Conservation (phyloP, 2,113 vertebrate species). For the Conger conger region DNA sequence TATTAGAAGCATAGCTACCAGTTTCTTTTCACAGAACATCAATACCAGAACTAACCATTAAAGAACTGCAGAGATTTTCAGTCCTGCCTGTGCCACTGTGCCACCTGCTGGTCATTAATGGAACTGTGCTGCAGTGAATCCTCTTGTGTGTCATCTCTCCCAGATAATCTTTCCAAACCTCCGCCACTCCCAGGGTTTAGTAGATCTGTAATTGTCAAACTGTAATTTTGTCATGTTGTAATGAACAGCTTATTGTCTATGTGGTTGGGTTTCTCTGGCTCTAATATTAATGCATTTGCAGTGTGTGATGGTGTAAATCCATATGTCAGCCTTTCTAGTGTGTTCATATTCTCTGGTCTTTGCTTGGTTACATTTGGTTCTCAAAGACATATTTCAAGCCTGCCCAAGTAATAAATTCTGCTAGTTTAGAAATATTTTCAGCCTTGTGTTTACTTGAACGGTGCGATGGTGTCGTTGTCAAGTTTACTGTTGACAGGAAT, state of each 20-base stretch:
- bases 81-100: conserved; percentile 49
- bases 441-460: too few relatives aligned
- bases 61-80: not conserved
- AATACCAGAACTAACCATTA: not conserved
- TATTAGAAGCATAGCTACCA: not conserved
- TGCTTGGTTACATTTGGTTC: not conserved
- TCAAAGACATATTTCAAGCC: not conserved
- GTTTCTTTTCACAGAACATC: not conserved
- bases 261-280: not conserved
- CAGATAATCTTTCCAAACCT: conserved; percentile 28
- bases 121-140: conserved; percentile 41
- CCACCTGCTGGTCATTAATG: conserved; percentile 55
- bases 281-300: not conserved
- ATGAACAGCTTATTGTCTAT: conserved; percentile 11
- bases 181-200: conserved; percentile 36
- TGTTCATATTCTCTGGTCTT: not conserved
- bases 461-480: not conserved
- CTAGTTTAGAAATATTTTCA: not conserved
- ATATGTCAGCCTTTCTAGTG: not conserved
- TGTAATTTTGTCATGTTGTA: conserved; percentile 35
- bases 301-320: not conserved
- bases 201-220: conserved; percentile 42
- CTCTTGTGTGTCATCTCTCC: conserved; percentile 53
- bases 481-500: not conserved
- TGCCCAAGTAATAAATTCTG: not conserved